These are phyloP conservation scores for Augochlorella aurata DNA, from an alignment of 2,888 invertebrate species.

Conservation along the genomic window DNA sequence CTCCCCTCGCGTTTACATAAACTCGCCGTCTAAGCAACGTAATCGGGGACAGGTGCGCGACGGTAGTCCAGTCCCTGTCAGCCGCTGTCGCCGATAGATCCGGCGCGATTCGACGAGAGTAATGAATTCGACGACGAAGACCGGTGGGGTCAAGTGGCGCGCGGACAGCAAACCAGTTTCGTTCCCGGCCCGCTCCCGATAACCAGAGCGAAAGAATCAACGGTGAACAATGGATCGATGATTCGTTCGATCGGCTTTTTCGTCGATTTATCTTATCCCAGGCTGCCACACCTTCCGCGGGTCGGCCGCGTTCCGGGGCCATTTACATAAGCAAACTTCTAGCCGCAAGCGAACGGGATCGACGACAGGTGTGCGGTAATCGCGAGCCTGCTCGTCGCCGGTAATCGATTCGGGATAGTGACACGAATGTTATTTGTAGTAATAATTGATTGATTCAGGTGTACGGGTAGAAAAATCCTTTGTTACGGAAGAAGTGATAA, in stretches of 20 bases:
- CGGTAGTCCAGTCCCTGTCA: constrained; percentile 13
- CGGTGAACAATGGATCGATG: constrained; percentile 16
- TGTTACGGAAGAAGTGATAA: no score
- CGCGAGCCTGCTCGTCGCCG: constrained; percentile 19
- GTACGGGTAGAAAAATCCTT: no score
- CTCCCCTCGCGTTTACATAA: constrained; percentile 41
- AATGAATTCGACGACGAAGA: constrained; percentile 18
- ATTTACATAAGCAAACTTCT: constrained; percentile 69
- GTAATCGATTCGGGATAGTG: background rate
- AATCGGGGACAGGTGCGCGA: constrained; percentile 39
- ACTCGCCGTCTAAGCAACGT: constrained; percentile 31
- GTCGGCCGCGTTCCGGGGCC: constrained; percentile 31
- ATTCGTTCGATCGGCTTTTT: background rate
- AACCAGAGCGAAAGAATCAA: background rate
- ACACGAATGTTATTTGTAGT: no score
- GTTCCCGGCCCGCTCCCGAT: background rate
- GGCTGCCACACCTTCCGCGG: background rate
- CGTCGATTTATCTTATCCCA: constrained; percentile 3
- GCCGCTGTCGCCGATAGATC: constrained; percentile 10
- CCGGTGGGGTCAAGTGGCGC: constrained; percentile 13
- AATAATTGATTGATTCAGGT: no score
- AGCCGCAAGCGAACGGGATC: constrained; percentile 39
- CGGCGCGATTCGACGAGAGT: constrained; percentile 16
- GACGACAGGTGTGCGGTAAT: constrained; percentile 64
- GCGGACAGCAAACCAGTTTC: constrained; percentile 6